phyloP scores from a whole-genome alignment of 2,888 invertebrate species.

The Nephrocerus scutellatus region DNA sequence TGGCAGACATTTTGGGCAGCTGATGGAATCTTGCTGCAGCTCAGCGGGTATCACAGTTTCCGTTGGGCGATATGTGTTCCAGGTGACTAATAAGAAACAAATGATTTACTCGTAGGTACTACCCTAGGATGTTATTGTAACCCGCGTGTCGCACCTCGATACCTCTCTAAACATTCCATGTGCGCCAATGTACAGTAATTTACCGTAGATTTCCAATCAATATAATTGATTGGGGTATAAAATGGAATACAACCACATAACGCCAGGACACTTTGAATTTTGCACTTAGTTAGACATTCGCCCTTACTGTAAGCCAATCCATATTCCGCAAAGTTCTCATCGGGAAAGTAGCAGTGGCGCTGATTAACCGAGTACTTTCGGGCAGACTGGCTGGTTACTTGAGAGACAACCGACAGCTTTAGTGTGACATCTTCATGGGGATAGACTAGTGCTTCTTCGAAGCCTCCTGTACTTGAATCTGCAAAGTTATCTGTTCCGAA shows the following conservation, averaged over 20 bases:
- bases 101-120: slow-evolving; percentile 3
- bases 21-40: slow-evolving; percentile 18
- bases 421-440: slow-evolving; percentile 25
- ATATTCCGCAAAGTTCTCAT: slow-evolving; percentile 23
- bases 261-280: slow-evolving; percentile 21
- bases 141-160: slow-evolving; percentile 26
- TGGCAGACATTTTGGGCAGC: slow-evolving; percentile 31
- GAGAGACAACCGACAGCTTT: slow-evolving; percentile 20
- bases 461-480: slow-evolving; percentile 21
- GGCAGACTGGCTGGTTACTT: slow-evolving; percentile 24
- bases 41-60: background rate
- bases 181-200: slow-evolving; percentile 31
- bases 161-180: slow-evolving; percentile 29
- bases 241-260: slow-evolving; percentile 35
- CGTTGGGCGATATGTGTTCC: slow-evolving; percentile 22
- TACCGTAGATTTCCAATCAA: slow-evolving; percentile 5
- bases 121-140: background rate
- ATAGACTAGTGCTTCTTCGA: slow-evolving; percentile 23
- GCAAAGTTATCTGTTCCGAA: slow-evolving; percentile 27
- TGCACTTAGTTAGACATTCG: slow-evolving; percentile 32
- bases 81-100: slow-evolving; percentile 23
- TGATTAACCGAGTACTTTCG: slow-evolving; percentile 21
- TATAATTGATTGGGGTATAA: slow-evolving; percentile 21
- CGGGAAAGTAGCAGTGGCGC: slow-evolving; percentile 32
- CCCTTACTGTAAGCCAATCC: slow-evolving; percentile 22